phyloP scores from a whole-genome alignment of 2,113 vertebrate genomes.

The Notechis scutatus region DNA sequence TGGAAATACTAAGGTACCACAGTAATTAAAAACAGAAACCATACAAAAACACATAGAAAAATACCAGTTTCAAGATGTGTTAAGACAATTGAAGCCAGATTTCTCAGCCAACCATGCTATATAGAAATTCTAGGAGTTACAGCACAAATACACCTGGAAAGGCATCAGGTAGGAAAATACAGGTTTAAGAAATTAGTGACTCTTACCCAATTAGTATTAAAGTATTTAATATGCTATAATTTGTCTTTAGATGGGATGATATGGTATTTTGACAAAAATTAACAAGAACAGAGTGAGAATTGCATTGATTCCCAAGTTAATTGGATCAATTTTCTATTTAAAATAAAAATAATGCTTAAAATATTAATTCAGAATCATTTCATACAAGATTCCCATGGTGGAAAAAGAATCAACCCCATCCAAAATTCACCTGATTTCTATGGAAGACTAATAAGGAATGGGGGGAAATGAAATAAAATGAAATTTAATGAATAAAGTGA shows the following conservation, averaged over 20 bases:
- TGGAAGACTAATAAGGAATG: neutral
- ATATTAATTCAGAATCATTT: neutral
- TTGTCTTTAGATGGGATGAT: neutral
- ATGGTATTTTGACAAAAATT: neutral
- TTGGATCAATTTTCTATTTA: neutral
- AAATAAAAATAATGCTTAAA: neutral
- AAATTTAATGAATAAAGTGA: neutral
- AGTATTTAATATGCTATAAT: neutral
- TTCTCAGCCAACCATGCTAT: neutral
- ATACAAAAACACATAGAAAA: neutral
- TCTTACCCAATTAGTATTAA: neutral
- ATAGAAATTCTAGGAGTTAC: neutral
- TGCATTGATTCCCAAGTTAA: neutral
- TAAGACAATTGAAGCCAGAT: neutral
- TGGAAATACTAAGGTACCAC: neutral
- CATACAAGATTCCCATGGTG: neutral
- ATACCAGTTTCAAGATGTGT: neutral
- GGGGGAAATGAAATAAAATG: neutral
- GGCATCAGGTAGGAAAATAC: neutral
- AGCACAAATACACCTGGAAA: neutral
- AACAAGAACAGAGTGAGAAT: neutral
- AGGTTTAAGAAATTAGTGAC: neutral
- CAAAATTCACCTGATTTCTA: neutral
- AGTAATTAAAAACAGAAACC: neutral
- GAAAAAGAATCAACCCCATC: neutral